A percentile compares a stretch with the other conserved stretches of the same genome.
Conservation (phyloP, 1,140 invertebrate genomes). For the Neodiprion fabricii region DNA sequence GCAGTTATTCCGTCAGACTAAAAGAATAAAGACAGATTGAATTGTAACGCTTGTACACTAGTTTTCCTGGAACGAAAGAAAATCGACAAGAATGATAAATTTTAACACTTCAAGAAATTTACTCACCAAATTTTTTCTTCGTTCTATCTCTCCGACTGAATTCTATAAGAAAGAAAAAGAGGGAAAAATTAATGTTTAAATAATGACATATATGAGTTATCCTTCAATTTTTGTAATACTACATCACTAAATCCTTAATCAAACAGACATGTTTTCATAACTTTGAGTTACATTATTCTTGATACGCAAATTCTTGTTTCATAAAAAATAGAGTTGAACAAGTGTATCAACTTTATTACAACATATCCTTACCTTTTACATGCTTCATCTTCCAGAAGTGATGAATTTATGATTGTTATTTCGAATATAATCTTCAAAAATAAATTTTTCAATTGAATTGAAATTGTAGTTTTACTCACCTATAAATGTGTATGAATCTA, state of each 20-base stretch:
- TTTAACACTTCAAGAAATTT: neutral
- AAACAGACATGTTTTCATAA: too few species aligned
- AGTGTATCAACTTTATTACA: neutral
- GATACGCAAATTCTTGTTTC: neutral
- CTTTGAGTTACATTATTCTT: neutral
- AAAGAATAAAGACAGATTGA: neutral
- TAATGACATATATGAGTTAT: too few species aligned
- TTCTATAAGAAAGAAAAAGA: neutral
- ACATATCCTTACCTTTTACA: neutral
- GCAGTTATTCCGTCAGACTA: neutral
- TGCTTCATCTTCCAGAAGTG: neutral
- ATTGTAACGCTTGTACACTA: neutral
- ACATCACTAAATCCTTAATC: too few species aligned
- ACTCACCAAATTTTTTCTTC: neutral
- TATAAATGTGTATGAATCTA: too few species aligned
- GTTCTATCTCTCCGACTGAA: neutral
- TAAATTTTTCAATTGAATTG: neutral
- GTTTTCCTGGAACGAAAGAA: neutral
- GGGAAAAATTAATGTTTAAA: too few species aligned
- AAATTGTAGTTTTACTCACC: too few species aligned
- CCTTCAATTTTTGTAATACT: too few species aligned
- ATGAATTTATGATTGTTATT: neutral
- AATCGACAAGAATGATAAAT: neutral
- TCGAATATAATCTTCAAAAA: neutral
- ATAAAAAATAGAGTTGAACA: neutral